Base-by-base conservation (phyloP, 1,140 invertebrate species). In the Hirudo medicinalis region DNA sequence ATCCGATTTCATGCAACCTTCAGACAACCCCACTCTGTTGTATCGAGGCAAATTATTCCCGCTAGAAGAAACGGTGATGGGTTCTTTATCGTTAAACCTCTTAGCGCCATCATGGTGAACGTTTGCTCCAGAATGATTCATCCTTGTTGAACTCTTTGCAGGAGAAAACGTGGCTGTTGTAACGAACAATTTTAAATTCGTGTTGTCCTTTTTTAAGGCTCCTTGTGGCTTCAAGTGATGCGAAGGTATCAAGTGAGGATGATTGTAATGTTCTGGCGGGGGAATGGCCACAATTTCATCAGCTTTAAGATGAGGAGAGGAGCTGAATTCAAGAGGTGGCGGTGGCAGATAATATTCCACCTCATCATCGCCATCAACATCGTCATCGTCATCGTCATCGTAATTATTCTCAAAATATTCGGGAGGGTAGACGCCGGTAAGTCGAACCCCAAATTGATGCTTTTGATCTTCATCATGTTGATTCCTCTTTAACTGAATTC, bases 331-430 rank as follows among this genome's bases (percentile, higher is more conserved):
- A 15, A 63, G 22, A 32, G 29, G 22, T 63, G 57, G 22, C 57
- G 57, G 57, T 22, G 29, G 29, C 9, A 25, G 57, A 22, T 63
- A 49, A 49, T 49, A 49, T 49, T 49, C 43, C 43, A 49, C 43
- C 43, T 63, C 57, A n/a, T 63, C 57, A 15, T 22, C 22, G 22
- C 57, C 22, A 6, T 36, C 32, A 36, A 36, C 32, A 25, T 20
- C 57, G 57, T 63, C 29, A 9, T 32, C n/a, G 55, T 60, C 27
- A 15, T 22, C 3, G 11, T 63, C 29, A 11, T 63, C 29, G 22
- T 25, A 32, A 13, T 63, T 63, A 13, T 63, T 63, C 11, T 63
- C 29, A 32, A 63, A 63, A 63, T 63, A 63, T 63, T 63, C 57
- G 57, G 22, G 57, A 5, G 57, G 57, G 29, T 63, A 63, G 13